Percentiles rank a stretch among this genome's conserved stretches.
Evolutionary conservation across 2,888 invertebrate species (phyloP).

Genomic region (Lithodes maja): DNA sequence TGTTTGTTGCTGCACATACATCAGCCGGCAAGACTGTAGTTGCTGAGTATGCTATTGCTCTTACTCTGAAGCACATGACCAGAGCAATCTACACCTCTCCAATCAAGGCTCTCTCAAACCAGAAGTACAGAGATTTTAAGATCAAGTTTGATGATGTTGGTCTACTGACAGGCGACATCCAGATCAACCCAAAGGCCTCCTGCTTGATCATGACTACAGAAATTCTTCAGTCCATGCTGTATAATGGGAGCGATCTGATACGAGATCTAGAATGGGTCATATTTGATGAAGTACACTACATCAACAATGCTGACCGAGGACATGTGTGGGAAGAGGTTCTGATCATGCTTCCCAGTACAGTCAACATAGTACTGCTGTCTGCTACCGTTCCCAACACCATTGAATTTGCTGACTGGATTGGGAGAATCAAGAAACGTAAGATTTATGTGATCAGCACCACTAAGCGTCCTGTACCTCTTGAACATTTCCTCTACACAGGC

Average conservation of each 20-base stretch:
- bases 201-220: constrained; percentile 99
- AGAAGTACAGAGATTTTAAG: constrained; percentile 98
- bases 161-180: constrained; percentile 94
- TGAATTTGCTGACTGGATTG: constrained; percentile 96
- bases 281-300: constrained; percentile 99
- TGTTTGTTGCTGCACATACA: constrained; percentile 99
- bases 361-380: constrained; percentile 96
- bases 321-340: constrained; percentile 99
- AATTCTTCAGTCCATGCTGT: constrained; percentile 96
- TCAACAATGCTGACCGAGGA: constrained; percentile 97
- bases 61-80: constrained; percentile 93
- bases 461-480: constrained; percentile 95
- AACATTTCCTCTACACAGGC: constrained; percentile 94
- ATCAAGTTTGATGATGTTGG: constrained; percentile 92
- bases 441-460: constrained; percentile 93
- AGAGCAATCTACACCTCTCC: constrained; percentile 98
- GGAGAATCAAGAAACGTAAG: constrained; percentile 88
- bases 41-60: constrained; percentile 98
- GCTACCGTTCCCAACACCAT: constrained; percentile 98
- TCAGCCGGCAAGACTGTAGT: constrained; percentile 99
- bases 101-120: constrained; percentile 98
- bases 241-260: constrained; percentile 94
- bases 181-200: constrained; percentile 93
- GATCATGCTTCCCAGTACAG: constrained; percentile 94
- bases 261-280: constrained; percentile 98